Evolutionary conservation across 2,113 vertebrate species (phyloP).

Genomic region (Lagopus leucura): DNA sequence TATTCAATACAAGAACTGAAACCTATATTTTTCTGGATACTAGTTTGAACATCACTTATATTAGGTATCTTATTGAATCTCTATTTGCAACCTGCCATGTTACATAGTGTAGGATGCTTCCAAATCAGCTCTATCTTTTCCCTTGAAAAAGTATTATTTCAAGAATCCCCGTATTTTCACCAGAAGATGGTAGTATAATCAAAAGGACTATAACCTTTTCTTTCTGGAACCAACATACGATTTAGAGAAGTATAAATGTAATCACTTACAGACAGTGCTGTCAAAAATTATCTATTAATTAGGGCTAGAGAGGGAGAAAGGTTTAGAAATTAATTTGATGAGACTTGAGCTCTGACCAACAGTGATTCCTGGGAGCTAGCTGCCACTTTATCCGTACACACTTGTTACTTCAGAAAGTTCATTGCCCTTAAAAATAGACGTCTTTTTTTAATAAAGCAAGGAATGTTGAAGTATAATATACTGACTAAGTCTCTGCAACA

Average conservation of each 20-base stretch:
- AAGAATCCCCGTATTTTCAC: not conserved
- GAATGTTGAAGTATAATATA: not conserved
- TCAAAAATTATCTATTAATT: not conserved
- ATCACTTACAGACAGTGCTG: not conserved
- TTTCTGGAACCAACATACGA: not conserved
- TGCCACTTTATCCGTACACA: not conserved
- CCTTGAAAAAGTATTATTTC: fast-evolving
- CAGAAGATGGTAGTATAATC: not conserved
- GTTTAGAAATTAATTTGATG: not conserved
- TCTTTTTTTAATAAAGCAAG: not conserved
- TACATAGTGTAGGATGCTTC: not conserved
- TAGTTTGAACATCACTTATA: not conserved
- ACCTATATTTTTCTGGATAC: not conserved
- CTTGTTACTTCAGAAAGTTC: not conserved
- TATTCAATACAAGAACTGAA: not conserved
- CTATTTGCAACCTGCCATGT: not conserved
- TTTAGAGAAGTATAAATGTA: not conserved
- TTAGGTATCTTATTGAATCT: not conserved
- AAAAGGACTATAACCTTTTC: not conserved
- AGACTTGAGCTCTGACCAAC: not conserved
- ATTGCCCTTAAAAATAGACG: not conserved
- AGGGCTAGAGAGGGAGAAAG: not conserved
- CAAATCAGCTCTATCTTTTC: not conserved
- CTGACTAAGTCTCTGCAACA: not conserved
- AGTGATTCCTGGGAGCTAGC: not conserved